These are phyloP conservation scores for Perca schrenkii DNA, from an alignment of 2,113 vertebrate genomes.

Conservation along the genomic window DNA sequence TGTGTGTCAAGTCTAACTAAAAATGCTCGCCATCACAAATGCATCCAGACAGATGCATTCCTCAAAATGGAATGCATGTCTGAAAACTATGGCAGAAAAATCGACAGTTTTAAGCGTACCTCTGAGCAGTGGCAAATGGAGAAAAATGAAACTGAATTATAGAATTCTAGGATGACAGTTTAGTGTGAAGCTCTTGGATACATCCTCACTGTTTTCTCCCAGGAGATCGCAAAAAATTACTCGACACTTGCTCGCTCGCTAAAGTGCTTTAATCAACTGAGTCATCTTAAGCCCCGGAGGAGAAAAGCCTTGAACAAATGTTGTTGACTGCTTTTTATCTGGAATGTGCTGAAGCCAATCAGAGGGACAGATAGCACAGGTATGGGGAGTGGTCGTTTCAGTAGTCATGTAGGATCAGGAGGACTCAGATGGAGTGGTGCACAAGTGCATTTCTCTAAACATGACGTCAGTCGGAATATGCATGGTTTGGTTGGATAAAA, in stretches of 20 bases:
- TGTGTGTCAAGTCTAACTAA: not conserved
- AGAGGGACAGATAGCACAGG: constrained; percentile 31
- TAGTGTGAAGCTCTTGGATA: not conserved
- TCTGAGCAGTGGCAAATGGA: not conserved
- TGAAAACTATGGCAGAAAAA: not conserved
- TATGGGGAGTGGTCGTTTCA: constrained; percentile 5
- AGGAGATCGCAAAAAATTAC: constrained; percentile 16
- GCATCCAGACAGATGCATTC: not conserved
- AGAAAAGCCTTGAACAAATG: constrained; percentile 16
- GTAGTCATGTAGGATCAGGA: constrained; percentile 32
- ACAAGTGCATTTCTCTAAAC: not conserved
- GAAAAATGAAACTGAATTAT: not conserved
- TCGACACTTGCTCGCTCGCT: constrained; percentile 5
- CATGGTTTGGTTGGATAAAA: not conserved
- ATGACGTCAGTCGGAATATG: not conserved
- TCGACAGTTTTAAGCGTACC: not conserved
- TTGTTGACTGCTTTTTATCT: constrained; percentile 40
- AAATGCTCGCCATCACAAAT: not conserved
- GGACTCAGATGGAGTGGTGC: not conserved
- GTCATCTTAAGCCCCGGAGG: constrained; percentile 18
- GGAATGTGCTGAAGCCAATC: constrained; percentile 15
- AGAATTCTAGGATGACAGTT: not conserved
- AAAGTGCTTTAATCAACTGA: constrained; percentile 14
- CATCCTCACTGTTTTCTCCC: constrained; percentile 26
- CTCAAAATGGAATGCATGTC: not conserved